These are phyloP conservation scores for Callocephalon fimbriatum DNA, from an alignment of 2,113 vertebrate genomes.

Conservation along the genomic window DNA sequence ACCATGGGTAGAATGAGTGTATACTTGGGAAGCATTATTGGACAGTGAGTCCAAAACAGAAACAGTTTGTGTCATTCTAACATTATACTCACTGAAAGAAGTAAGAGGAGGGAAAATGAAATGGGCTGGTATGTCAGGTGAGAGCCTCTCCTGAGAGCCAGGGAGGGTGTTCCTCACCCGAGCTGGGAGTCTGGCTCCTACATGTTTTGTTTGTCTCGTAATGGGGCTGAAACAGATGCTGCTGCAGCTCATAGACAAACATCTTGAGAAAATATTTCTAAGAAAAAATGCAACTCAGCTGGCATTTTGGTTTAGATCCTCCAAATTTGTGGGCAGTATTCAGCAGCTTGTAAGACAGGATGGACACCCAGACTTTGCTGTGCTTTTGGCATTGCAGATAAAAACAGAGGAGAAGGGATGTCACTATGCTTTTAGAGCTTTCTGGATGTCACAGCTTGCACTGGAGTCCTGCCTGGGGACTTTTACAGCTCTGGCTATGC, in stretches of 20 bases:
- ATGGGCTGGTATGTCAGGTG: neutral
- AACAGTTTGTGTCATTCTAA: neutral
- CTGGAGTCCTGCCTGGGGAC: neutral
- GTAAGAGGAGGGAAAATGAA: neutral
- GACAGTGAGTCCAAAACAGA: neutral
- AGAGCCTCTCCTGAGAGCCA: neutral
- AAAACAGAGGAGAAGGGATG: neutral
- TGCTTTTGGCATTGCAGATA: neutral
- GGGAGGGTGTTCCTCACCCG: neutral
- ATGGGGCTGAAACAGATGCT: neutral
- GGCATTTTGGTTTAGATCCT: neutral
- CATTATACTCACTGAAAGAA: neutral
- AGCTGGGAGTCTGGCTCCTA: neutral
- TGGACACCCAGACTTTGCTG: rapidly evolving
- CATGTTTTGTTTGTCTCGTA: neutral
- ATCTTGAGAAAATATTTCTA: neutral
- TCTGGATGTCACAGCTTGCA: neutral
- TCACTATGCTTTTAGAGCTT: neutral
- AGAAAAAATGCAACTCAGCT: neutral
- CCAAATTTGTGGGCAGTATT: neutral
- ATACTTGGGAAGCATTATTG: neutral
- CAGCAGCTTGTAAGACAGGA: rapidly evolving
- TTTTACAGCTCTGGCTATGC: neutral
- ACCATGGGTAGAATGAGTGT: neutral
- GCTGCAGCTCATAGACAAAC: neutral